Percentiles rank a stretch among this genome's conserved stretches.
These are phyloP conservation scores for Iguana delicatissima DNA, from an alignment of 2,797 vertebrate species.

Conservation along the genomic window DNA sequence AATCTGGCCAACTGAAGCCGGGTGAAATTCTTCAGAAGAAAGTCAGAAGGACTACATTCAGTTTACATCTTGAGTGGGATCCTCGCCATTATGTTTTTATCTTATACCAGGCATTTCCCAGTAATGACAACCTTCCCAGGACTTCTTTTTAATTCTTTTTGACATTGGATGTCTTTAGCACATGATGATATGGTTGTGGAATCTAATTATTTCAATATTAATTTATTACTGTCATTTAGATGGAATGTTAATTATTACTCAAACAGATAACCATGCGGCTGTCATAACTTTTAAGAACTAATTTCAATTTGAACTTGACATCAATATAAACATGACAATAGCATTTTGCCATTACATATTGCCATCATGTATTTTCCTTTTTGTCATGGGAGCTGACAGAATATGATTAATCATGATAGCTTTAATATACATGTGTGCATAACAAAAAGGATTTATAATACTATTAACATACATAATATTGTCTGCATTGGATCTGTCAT, in stretches of 20 bases:
- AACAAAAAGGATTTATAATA: slow-evolving; percentile 72
- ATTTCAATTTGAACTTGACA: slow-evolving; percentile 76
- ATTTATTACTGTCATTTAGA: slow-evolving; percentile 72
- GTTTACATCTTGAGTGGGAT: neutral
- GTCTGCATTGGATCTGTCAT: slow-evolving; percentile 61
- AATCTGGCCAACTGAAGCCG: neutral
- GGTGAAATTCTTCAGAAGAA: neutral
- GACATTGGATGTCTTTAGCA: slow-evolving; percentile 24
- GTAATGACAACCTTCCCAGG: neutral
- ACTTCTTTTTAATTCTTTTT: slow-evolving; percentile 28
- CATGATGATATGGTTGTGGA: slow-evolving; percentile 28
- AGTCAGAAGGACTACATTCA: neutral
- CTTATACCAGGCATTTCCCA: neutral
- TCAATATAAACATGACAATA: slow-evolving; percentile 73
- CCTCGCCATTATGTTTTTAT: neutral
- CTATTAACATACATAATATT: slow-evolving; percentile 70
- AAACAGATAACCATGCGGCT: slow-evolving; percentile 64
- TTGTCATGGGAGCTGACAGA: slow-evolving; percentile 69
- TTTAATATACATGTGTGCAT: slow-evolving; percentile 72
- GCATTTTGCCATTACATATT: slow-evolving; percentile 67
- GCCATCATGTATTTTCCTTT: slow-evolving; percentile 68
- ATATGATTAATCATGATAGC: slow-evolving; percentile 72
- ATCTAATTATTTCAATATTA: slow-evolving; percentile 70
- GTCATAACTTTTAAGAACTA: slow-evolving; percentile 69
- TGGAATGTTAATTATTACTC: slow-evolving; percentile 68